Evolutionary conservation across 2,113 vertebrate species (phyloP).

Genomic region (Cyphomyrus discorhynchus): DNA sequence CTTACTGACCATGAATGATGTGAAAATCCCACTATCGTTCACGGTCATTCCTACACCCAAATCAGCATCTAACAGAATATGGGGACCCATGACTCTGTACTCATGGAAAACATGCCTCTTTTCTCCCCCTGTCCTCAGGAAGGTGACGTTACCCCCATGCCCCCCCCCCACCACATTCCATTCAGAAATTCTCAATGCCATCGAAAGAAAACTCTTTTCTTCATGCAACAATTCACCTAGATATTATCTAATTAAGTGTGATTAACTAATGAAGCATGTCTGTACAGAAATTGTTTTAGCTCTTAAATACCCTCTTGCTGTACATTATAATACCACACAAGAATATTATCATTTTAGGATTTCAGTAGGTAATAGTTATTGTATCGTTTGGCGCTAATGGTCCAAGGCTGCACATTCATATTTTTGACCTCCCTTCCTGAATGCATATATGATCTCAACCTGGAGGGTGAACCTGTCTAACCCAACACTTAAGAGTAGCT

Average conservation of each 20-base stretch:
- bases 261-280: not conserved
- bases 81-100: not conserved
- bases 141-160: not conserved
- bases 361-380: not conserved
- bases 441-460: not conserved
- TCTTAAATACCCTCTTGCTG: not conserved
- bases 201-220: not conserved
- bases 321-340: not conserved
- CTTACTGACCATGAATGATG: not conserved
- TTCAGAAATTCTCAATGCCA: not conserved
- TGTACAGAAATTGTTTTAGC: not conserved
- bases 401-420: not conserved
- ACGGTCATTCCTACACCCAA: not conserved
- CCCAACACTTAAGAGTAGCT: not conserved
- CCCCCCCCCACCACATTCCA: not conserved
- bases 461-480: not conserved
- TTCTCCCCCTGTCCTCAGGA: not conserved
- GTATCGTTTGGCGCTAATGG: not conserved
- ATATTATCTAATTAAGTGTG: not conserved
- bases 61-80: not conserved
- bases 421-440: not conserved
- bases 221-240: not conserved
- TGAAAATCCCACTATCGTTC: not conserved
- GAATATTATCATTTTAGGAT: not conserved
- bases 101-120: not conserved